Evolutionary conservation across 2,888 invertebrate genomes (phyloP).

Genomic region (Pheosia tremula): DNA sequence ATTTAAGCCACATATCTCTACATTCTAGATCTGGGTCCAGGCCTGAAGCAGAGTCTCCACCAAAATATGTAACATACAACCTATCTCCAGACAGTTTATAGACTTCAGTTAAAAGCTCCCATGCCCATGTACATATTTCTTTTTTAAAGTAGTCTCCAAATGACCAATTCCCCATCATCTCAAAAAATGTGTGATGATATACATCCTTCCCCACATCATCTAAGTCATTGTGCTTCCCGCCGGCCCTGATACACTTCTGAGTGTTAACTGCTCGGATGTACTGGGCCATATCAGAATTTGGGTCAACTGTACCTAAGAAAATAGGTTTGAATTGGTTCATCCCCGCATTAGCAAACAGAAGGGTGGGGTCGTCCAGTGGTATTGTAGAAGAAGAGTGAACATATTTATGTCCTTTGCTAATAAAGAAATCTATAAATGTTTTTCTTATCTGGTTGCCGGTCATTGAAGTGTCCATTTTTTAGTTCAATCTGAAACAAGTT

Average conservation of each 20-base stretch:
- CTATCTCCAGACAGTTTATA: slow-evolving; percentile 92
- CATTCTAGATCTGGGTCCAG: slow-evolving; percentile 97
- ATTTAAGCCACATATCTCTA: slow-evolving; percentile 89
- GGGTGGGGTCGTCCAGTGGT: slow-evolving; percentile 98
- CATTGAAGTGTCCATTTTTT: slow-evolving; percentile 83
- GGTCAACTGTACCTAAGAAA: slow-evolving; percentile 98
- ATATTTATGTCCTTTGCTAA: slow-evolving; percentile 92
- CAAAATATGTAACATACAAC: slow-evolving; percentile 99
- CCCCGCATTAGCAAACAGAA: slow-evolving; percentile 99
- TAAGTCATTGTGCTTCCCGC: slow-evolving; percentile 99
- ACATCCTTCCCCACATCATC: slow-evolving; percentile 99
- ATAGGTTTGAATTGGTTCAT: slow-evolving; percentile 99
- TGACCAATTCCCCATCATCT: slow-evolving; percentile 99
- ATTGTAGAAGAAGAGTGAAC: slow-evolving; percentile 99
- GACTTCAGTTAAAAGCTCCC: slow-evolving; percentile 96
- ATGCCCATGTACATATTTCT: slow-evolving; percentile 98
- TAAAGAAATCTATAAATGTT: slow-evolving; percentile 95
- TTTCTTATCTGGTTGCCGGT: slow-evolving; percentile 92
- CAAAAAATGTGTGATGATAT: slow-evolving; percentile 99
- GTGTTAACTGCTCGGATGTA: slow-evolving; percentile 96
- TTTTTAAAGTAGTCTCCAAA: slow-evolving; percentile 99
- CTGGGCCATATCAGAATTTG: slow-evolving; percentile 97
- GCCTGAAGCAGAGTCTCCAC: slow-evolving; percentile 92
- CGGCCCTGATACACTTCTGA: slow-evolving; percentile 99
- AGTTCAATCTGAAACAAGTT: slow-evolving; percentile 38